Conservation (phyloP, 2,113 vertebrate species). For the Percopsis transmontana region DNA sequence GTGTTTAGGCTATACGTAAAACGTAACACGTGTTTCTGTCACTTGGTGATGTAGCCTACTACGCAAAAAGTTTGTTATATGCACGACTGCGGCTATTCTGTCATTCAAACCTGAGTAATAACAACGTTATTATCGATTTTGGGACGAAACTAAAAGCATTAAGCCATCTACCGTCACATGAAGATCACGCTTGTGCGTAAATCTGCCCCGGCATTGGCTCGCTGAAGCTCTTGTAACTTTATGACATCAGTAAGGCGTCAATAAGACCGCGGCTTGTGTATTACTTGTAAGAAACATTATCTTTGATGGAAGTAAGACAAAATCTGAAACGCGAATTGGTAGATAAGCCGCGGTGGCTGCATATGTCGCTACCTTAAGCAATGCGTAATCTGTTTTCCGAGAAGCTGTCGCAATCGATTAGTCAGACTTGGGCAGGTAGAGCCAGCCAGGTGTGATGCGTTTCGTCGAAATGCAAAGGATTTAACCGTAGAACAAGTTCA, state of each 20-base stretch:
- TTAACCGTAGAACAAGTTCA: too few species aligned
- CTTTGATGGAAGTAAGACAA: slow-evolving; percentile 4
- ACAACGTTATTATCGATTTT: background rate
- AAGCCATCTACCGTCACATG: background rate
- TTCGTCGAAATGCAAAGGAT: background rate
- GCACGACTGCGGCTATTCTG: too few species aligned
- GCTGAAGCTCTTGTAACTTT: too few species aligned
- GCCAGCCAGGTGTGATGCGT: slow-evolving; percentile 4
- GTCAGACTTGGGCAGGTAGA: background rate
- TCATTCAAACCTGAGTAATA: too few species aligned
- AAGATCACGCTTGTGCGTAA: slow-evolving; percentile 43
- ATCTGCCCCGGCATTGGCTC: background rate
- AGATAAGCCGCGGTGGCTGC: slow-evolving; percentile 15
- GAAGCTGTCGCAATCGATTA: slow-evolving; percentile 67
- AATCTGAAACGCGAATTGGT: background rate
- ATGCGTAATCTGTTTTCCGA: slow-evolving; percentile 68
- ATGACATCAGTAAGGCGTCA: background rate
- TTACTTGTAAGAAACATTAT: background rate
- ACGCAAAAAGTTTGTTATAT: too few species aligned
- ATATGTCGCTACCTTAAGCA: slow-evolving; percentile 19
- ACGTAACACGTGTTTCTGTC: background rate
- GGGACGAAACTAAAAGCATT: background rate
- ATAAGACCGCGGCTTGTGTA: background rate
- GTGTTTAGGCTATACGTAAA: background rate
- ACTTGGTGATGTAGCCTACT: too few species aligned